Percentiles rank a stretch among this genome's conserved stretches.
These are phyloP conservation scores for Vanessa atalanta DNA, from an alignment of 1,140 invertebrate species.

Conservation along the genomic window DNA sequence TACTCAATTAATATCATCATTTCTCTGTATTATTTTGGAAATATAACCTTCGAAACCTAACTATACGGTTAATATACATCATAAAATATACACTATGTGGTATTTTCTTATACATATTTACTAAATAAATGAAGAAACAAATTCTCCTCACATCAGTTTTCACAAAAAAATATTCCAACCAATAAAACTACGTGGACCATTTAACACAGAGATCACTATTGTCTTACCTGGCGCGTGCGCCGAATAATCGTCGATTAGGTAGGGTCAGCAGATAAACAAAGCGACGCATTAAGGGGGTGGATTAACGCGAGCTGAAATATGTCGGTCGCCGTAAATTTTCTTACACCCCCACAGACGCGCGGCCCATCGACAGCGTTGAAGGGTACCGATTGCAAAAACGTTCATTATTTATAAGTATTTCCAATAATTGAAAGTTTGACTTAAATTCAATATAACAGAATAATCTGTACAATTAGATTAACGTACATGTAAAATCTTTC, in stretches of 20 bases:
- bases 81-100: too few relatives aligned
- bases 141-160: background rate
- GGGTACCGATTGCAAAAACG: slow-evolving; percentile 54
- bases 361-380: slow-evolving; percentile 72
- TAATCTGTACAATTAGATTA: too few relatives aligned
- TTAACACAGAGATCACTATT: slow-evolving; percentile 25
- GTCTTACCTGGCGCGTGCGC: slow-evolving; percentile 27
- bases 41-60: too few relatives aligned
- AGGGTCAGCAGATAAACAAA: slow-evolving; percentile 79
- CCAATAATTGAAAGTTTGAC: too few relatives aligned
- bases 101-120: background rate
- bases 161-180: background rate
- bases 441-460: too few relatives aligned
- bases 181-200: slow-evolving; percentile 13
- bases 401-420: background rate
- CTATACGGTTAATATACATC: too few relatives aligned
- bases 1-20: too few relatives aligned
- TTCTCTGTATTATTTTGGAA: too few relatives aligned
- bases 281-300: slow-evolving; percentile 77
- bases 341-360: slow-evolving; percentile 70
- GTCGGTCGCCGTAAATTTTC: slow-evolving; percentile 78
- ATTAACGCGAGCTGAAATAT: slow-evolving; percentile 77
- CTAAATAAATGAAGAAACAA: background rate
- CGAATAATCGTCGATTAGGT: slow-evolving; percentile 60
- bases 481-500: too few relatives aligned